Evolutionary conservation across 2,113 vertebrate genomes (phyloP).

Genomic region (Heliornis fulica): DNA sequence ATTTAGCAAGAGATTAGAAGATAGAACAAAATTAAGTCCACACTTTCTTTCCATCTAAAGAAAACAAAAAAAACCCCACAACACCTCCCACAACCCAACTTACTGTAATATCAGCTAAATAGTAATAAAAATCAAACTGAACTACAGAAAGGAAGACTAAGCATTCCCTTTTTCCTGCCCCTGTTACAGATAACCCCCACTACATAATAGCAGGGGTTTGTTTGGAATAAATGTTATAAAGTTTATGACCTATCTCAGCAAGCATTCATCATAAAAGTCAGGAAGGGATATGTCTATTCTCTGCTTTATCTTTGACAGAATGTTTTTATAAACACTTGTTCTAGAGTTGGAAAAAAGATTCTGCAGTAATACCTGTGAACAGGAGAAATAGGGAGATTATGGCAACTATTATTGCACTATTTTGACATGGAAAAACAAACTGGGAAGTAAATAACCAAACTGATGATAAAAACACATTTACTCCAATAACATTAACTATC

Average conservation of each 20-base stretch:
- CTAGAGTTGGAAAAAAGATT: background rate
- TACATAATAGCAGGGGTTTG: background rate
- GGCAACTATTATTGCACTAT: background rate
- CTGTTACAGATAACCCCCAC: background rate
- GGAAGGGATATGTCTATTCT: background rate
- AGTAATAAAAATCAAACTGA: background rate
- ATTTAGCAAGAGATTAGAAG: slow-evolving; percentile 63
- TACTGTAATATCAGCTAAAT: background rate
- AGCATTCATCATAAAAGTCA: background rate
- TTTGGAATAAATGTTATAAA: background rate
- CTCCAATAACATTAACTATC: background rate
- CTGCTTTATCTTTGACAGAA: background rate
- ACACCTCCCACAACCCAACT: too few relatives aligned
- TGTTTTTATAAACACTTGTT: background rate
- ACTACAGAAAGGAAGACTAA: background rate
- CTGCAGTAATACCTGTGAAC: background rate
- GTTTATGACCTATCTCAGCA: slow-evolving; percentile 1
- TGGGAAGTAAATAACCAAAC: background rate
- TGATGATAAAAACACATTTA: background rate
- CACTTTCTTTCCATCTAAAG: background rate
- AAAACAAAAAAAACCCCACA: background rate
- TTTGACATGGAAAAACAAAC: background rate
- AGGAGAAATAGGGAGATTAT: background rate
- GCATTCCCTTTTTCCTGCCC: background rate
- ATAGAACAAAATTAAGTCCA: background rate